Base-by-base conservation (phyloP, 1,140 invertebrate species). In the Odontomachus brunneus region DNA sequence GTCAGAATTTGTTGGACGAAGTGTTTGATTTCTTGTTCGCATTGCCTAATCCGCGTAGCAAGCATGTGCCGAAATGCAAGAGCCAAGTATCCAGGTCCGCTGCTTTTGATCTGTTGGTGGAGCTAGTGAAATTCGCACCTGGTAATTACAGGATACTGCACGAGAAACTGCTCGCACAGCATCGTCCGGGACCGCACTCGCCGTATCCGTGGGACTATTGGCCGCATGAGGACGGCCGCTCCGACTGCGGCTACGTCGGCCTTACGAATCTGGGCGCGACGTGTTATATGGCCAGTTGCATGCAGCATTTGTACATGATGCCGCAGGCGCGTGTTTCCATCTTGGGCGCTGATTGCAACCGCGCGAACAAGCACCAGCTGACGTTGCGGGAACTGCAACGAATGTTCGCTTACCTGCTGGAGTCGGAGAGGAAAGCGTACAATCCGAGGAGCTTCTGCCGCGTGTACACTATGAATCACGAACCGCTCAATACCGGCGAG, bases 251-350 rank as follows among this genome's bases (percentile, higher is more conserved):
- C 5, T 99, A 98, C 93, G 98, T 99, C 0, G 98, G 98, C 0
- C 94, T 99, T 4, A 98, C 98, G 0, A 99, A 99, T 94, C 94
- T 99, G 5, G 98, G 98, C 24, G 98, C 98, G 15, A 99, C 98
- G 0, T 99, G 98, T 92, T 99, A 99, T 92, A 98, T 99, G 98
- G 98, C 98, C 3, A 98, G 98, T 24, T 99, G 98, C 91, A 98
- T 99, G 96, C 98, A 99, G 92, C 98, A 99, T 94, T 92, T 99
- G 38, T 99, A 98, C 90, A 99, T 99, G 98, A 98, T 99, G 96
- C 98, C 98, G 5, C 97, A 98, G 90, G 97, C 97, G 0, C 94
- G 98, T 73, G 95, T 96, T 44, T 97, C 97, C 0, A 97, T 99
- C 73, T 90, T 99, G 26, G 95, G 95, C 12, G 96, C 97, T 2